Conservation (phyloP, 2,888 invertebrate genomes). For the Blera fallax region DNA sequence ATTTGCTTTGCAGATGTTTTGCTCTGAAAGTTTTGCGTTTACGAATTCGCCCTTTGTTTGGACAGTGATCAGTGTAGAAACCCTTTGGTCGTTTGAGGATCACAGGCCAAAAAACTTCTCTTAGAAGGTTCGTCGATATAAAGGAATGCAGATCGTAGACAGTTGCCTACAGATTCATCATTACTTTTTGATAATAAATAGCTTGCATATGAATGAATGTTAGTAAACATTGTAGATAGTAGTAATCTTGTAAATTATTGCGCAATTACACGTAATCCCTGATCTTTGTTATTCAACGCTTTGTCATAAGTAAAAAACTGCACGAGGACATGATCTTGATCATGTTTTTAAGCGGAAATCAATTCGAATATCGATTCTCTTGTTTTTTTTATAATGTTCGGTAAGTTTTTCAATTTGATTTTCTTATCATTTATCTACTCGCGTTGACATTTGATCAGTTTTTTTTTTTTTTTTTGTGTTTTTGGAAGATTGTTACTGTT, state of each 20-base stretch:
- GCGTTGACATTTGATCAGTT: constrained; percentile 3
- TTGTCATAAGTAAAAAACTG: not conserved
- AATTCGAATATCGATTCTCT: not conserved
- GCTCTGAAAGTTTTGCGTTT: too few species aligned
- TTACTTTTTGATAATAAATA: not conserved
- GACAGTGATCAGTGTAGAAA: too few species aligned
- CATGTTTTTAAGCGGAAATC: constrained; percentile 13
- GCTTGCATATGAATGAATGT: too few species aligned
- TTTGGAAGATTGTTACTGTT: constrained; percentile 12
- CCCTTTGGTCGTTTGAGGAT: too few species aligned
- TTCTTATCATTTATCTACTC: constrained; percentile 31
- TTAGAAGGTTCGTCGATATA: too few species aligned
- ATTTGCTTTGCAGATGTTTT: too few species aligned
- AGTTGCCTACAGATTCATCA: too few species aligned
- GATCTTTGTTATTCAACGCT: not conserved
- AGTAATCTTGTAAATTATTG: not conserved
- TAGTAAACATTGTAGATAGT: not conserved
- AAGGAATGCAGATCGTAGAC: too few species aligned
- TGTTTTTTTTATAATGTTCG: constrained; percentile 16
- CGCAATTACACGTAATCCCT: not conserved
- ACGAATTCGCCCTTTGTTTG: too few species aligned
- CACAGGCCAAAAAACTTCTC: too few species aligned
- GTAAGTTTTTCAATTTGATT: constrained; percentile 30
- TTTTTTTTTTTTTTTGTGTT: not conserved
- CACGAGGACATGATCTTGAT: not conserved